Base-by-base conservation (phyloP, 2,113 vertebrate genomes). In the Bombycilla garrulus region DNA sequence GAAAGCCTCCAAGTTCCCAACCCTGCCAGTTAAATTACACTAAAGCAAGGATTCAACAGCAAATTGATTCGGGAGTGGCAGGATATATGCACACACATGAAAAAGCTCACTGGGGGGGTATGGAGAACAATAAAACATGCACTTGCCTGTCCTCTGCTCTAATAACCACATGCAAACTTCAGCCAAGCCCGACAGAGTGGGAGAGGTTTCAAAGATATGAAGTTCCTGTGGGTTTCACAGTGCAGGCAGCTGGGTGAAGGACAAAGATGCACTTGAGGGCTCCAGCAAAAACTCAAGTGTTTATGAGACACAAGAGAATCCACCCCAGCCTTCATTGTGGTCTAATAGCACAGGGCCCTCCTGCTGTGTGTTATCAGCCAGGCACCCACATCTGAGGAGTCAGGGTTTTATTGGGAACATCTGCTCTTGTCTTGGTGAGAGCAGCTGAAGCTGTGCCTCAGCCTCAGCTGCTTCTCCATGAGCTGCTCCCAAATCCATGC, bases 111-210 rank as follows among this genome's bases (percentile, higher is more conserved):
- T 85, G 38, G 29, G 54, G 84, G 74, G 78, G n/a, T 50, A 78
- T 71, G 45, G 0, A 87, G 33, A 86, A 94, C 44, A 88, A 85
- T 80, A 90, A 94, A 91, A 93, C 90, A 72, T 71, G 87, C 40
- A 4, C 90, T 93, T 93, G 92, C 93, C 81, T 93, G 91, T 90
- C 81, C 93, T 91, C 54, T 66, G 74, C 71, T 88, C 79, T 90
- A 88, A 90, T 54, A 95, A 94, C 61, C 48, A 78, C 79, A 45
- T 4, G 35, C 62, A 88, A 90, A 80, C 88, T 64, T 45, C 92
- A 92, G 86, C 94, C 90, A 91, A 93, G 71, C 58, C 90, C 86
- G 79, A 54, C 82, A 86, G 81, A 86, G 36, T 51, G 71, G 88
- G 82, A 93, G 64, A 90, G 71, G 54, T 90, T 92, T 96, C 92